Percentiles rank a stretch among this genome's conserved stretches.
Evolutionary conservation across 2,113 vertebrate species (phyloP).

Genomic region (Rhea pennata): DNA sequence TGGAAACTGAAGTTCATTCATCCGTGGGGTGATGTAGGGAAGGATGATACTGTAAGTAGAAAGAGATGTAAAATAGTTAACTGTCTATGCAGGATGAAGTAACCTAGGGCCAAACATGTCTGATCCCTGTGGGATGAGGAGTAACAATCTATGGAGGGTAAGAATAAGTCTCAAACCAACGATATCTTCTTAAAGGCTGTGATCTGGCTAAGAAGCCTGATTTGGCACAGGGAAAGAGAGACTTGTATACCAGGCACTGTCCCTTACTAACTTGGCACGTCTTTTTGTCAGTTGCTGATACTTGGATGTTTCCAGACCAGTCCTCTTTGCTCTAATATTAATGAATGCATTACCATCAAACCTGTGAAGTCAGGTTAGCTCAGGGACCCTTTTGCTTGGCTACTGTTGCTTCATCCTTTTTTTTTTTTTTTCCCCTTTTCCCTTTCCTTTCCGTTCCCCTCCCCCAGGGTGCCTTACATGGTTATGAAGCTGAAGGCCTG

Average conservation of each 20-base stretch:
- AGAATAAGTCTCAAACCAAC: neutral
- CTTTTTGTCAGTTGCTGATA: neutral
- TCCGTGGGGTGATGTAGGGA: neutral
- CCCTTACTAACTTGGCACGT: neutral
- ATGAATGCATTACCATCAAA: neutral
- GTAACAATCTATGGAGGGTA: neutral
- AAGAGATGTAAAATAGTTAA: neutral
- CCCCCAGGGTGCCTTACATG: conserved; percentile 49
- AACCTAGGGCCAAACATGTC: neutral
- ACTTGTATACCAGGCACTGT: neutral
- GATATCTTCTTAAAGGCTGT: neutral
- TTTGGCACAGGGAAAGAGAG: neutral
- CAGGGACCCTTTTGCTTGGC: conserved; percentile 62
- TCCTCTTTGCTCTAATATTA: neutral
- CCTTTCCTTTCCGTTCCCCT: too few relatives aligned
- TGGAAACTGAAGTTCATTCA: neutral
- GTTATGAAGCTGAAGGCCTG: conserved; percentile 14
- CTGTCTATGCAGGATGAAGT: neutral
- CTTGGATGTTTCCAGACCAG: neutral
- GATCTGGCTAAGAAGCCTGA: neutral
- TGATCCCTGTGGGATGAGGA: neutral
- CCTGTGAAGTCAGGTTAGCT: conserved; percentile 54
- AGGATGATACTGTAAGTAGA: neutral
- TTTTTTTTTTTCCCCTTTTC: neutral
- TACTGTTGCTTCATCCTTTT: neutral